Conservation (phyloP, 2,888 invertebrate genomes). For the Caenorhabditis virilis region DNA sequence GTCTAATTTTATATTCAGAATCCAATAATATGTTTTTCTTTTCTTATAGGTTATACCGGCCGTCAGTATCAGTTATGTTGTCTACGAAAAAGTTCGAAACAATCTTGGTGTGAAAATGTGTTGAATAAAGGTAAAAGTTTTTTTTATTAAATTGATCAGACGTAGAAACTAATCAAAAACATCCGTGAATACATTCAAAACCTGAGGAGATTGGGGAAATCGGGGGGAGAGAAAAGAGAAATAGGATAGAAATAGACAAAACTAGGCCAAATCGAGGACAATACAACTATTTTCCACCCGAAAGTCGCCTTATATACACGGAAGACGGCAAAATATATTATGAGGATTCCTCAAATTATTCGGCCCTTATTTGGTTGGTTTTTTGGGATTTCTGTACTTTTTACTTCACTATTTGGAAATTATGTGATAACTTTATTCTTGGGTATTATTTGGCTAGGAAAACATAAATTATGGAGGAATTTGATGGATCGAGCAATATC, state of each 20-base stretch:
- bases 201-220: neutral
- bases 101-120: constrained; percentile 73
- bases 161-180: neutral
- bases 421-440: constrained; percentile 65
- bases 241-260: constrained; percentile 2
- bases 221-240: constrained; percentile 2
- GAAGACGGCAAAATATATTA: neutral
- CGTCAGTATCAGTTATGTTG: constrained; percentile 96
- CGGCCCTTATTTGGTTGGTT: constrained; percentile 55
- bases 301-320: neutral
- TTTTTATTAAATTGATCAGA: no score
- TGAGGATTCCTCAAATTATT: constrained; percentile 27
- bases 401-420: constrained; percentile 58
- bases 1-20: neutral
- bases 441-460: constrained; percentile 51
- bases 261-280: constrained; percentile 30
- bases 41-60: constrained; percentile 77
- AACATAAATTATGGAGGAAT: constrained; percentile 56
- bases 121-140: constrained; percentile 6
- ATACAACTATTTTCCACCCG: neutral
- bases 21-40: neutral
- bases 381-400: constrained; percentile 51
- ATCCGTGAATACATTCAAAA: neutral
- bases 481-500: constrained; percentile 65
- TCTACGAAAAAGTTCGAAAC: constrained; percentile 89